These are phyloP conservation scores for Vanessa atalanta DNA, from an alignment of 1,140 invertebrate species.

Conservation along the genomic window DNA sequence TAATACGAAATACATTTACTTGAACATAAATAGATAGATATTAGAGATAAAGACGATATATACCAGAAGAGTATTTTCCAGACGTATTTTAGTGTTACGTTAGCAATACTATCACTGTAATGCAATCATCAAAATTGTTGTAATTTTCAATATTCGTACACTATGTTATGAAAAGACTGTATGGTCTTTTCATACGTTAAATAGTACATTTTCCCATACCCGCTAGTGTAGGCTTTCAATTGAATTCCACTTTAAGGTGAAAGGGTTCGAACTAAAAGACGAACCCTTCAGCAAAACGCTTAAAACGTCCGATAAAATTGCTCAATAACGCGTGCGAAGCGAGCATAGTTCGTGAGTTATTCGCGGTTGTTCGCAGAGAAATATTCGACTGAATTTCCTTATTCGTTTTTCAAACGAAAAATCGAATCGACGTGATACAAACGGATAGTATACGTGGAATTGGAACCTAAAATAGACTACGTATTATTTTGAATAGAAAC, in stretches of 20 bases:
- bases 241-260: conserved; percentile 5
- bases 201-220: too few species aligned
- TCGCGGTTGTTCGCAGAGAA: neutral
- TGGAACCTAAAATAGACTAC: neutral
- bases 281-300: neutral
- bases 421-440: neutral
- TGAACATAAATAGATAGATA: too few species aligned
- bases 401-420: neutral
- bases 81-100: too few species aligned
- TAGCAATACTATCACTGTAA: too few species aligned
- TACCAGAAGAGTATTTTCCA: too few species aligned
- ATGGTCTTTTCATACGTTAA: too few species aligned
- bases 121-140: too few species aligned
- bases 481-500: too few species aligned
- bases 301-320: conserved; percentile 32
- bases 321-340: conserved; percentile 27
- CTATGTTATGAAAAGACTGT: too few species aligned
- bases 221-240: neutral
- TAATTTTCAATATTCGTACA: too few species aligned
- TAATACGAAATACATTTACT: too few species aligned
- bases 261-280: conserved; percentile 7
- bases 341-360: conserved; percentile 24
- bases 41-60: too few species aligned
- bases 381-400: conserved; percentile 3
- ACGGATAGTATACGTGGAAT: neutral